Conservation (phyloP, 2,797 vertebrate species). For the Smutsia temminckii region DNA sequence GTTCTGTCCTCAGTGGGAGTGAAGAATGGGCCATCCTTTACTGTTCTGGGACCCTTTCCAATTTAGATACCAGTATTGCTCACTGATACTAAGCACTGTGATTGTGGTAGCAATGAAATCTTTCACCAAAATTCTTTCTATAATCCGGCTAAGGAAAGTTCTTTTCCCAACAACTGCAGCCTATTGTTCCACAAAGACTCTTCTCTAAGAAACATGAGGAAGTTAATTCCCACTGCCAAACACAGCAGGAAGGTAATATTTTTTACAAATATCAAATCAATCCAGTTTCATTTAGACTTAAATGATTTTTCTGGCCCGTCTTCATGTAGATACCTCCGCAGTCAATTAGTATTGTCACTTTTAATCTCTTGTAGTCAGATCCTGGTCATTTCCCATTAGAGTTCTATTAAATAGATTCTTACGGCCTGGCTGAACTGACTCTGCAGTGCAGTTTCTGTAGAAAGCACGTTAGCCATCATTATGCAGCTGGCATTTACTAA, state of each 20-base stretch:
- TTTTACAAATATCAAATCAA: slow-evolving; percentile 92
- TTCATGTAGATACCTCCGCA: slow-evolving; percentile 93
- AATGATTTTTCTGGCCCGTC: slow-evolving; percentile 94
- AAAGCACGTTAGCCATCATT: slow-evolving; percentile 91
- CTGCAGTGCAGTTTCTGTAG: slow-evolving; percentile 87
- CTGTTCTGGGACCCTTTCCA: not conserved
- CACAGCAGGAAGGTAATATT: slow-evolving; percentile 82
- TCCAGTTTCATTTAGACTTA: slow-evolving; percentile 97
- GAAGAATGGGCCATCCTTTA: not conserved
- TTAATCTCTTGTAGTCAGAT: slow-evolving; percentile 94
- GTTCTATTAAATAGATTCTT: slow-evolving; percentile 91
- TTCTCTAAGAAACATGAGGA: slow-evolving; percentile 77
- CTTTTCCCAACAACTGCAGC: slow-evolving; percentile 23
- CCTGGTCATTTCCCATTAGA: slow-evolving; percentile 97
- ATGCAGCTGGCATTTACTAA: slow-evolving; percentile 95
- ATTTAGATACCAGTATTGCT: not conserved
- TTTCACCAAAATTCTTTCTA: not conserved
- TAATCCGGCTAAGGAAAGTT: slow-evolving; percentile 4
- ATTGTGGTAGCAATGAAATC: not conserved
- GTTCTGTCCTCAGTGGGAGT: not conserved
- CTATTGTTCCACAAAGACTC: slow-evolving; percentile 62
- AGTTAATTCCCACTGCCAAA: slow-evolving; percentile 85
- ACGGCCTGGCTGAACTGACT: slow-evolving; percentile 90
- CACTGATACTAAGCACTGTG: not conserved
- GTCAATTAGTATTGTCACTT: slow-evolving; percentile 98